phyloP scores from a whole-genome alignment of 2,797 vertebrate genomes.

The Onychomys arenicola region DNA sequence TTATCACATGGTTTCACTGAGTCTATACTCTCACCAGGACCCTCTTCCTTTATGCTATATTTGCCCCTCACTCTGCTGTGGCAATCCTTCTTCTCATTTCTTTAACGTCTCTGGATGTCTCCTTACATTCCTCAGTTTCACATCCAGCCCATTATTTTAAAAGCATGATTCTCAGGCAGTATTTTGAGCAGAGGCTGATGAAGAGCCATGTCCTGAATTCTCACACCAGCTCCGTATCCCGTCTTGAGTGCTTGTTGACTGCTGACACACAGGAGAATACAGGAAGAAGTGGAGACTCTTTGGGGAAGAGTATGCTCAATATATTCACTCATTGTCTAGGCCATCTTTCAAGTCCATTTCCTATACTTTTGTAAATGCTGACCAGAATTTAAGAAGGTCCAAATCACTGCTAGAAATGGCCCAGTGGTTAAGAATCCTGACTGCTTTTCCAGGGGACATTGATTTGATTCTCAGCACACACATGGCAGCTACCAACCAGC shows the following conservation, averaged over 20 bases:
- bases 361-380: not conserved
- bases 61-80: rapidly evolving
- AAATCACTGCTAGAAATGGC: not conserved
- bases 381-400: not conserved
- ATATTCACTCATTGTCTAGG: not conserved
- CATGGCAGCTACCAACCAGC: not conserved
- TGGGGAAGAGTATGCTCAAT: not conserved
- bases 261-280: not conserved
- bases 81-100: not conserved
- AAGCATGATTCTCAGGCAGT: not conserved
- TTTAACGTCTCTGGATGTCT: not conserved
- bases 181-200: not conserved
- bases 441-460: not conserved
- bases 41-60: not conserved
- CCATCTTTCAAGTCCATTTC: not conserved
- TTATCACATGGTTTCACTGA: not conserved
- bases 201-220: not conserved
- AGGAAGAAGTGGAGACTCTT: not conserved
- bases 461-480: not conserved
- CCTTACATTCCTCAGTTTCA: not conserved
- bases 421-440: not conserved
- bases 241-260: not conserved
- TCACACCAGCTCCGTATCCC: not conserved
- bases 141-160: not conserved
- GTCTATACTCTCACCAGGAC: not conserved